phyloP scores from a whole-genome alignment of 2,888 invertebrate species.

The Steinernema hermaphroditum region DNA sequence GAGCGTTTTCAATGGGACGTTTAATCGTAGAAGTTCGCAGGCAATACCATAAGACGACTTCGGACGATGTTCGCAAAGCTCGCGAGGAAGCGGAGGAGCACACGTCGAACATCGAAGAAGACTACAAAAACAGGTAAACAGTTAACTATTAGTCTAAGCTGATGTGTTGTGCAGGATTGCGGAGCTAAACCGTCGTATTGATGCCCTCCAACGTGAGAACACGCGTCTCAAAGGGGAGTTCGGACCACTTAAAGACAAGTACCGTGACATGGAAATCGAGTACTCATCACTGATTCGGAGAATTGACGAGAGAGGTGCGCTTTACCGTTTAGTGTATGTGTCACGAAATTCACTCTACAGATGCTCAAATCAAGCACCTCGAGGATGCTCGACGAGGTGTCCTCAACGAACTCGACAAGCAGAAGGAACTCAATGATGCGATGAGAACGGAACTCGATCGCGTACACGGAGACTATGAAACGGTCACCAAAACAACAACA shows the following conservation, averaged over 20 bases:
- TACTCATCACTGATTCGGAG: conserved; percentile 53
- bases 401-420: conserved; percentile 40
- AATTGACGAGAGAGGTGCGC: conserved; percentile 58
- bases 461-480: conserved; percentile 51
- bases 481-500: conserved; percentile 50
- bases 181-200: conserved; percentile 62
- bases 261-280: conserved; percentile 62
- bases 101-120: conserved; percentile 57
- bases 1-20: conserved; percentile 17
- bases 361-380: conserved; percentile 39
- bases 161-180: conserved; percentile 47
- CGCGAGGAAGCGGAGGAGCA: conserved; percentile 63
- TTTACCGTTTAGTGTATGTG: background rate
- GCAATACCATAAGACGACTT: conserved; percentile 53
- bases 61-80: conserved; percentile 59
- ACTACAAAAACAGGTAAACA: conserved; percentile 56
- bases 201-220: conserved; percentile 60
- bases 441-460: conserved; percentile 51
- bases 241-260: conserved; percentile 53
- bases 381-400: conserved; percentile 40
- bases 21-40: too few species aligned
- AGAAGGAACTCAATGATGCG: conserved; percentile 55
- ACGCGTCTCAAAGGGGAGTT: conserved; percentile 56
- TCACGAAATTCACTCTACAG: conserved; percentile 31
- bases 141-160: background rate